phyloP scores from a whole-genome alignment of 2,797 vertebrate genomes.

The Sebastes kiyomatsui region DNA sequence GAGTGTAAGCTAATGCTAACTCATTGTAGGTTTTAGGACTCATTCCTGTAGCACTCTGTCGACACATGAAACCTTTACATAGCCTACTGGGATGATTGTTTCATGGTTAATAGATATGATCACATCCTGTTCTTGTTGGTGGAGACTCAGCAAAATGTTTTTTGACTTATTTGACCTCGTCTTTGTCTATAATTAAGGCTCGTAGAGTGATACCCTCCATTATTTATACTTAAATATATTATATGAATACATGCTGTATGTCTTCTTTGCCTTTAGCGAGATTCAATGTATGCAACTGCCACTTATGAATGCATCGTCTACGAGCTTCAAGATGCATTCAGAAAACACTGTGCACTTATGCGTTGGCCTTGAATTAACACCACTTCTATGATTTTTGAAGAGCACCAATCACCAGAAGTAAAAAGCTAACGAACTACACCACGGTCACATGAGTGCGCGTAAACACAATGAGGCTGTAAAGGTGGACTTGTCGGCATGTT shows the following conservation, averaged over 20 bases:
- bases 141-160: background rate
- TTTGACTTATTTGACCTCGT: background rate
- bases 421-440: too few species aligned
- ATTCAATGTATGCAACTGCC: background rate
- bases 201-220: background rate
- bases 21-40: too few species aligned
- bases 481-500: too few species aligned
- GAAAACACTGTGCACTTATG: background rate
- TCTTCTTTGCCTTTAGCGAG: background rate
- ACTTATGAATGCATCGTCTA: background rate
- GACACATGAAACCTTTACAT: background rate
- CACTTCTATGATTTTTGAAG: too few species aligned
- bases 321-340: background rate
- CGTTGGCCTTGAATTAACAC: background rate
- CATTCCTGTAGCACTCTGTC: too few species aligned
- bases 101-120: background rate
- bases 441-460: too few species aligned
- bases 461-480: too few species aligned
- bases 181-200: background rate
- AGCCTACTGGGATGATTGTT: background rate
- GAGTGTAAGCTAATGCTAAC: too few species aligned
- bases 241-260: background rate
- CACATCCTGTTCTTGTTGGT: background rate
- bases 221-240: background rate
- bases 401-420: too few species aligned